Conservation (phyloP, 2,113 vertebrate species). For the Psettodes erumei region DNA sequence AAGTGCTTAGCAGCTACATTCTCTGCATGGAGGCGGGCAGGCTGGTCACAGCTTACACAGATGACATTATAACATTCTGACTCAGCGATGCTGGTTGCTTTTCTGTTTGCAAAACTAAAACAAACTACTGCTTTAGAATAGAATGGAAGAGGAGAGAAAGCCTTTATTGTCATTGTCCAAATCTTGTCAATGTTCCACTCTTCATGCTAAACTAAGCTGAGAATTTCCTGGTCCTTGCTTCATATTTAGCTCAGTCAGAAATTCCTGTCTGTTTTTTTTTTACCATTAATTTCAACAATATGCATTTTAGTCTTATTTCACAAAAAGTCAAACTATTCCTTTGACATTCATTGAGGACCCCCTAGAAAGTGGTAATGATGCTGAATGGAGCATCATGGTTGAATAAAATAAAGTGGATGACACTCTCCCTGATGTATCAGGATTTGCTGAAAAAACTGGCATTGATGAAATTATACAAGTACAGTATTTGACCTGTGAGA, state of each 20-base stretch:
- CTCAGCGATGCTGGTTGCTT: conserved; percentile 1
- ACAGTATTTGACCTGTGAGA: neutral
- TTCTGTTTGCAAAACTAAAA: conserved; percentile 34
- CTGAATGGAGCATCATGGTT: no score
- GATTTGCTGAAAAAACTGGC: neutral
- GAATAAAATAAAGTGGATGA: no score
- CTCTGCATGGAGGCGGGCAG: conserved; percentile 44
- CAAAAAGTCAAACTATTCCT: neutral
- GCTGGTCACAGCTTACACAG: conserved; percentile 40
- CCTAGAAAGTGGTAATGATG: neutral
- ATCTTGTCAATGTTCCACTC: neutral
- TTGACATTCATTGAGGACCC: neutral
- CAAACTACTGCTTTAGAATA: conserved; percentile 33
- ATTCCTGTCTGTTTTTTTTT: neutral
- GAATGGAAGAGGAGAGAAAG: no score
- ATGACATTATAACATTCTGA: conserved; percentile 43
- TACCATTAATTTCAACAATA: neutral
- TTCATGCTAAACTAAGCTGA: neutral
- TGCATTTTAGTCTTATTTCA: neutral
- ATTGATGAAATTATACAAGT: neutral
- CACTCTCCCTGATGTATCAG: neutral
- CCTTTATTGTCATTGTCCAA: no score
- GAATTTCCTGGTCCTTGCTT: neutral
- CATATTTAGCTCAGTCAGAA: neutral
- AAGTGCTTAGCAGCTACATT: conserved; percentile 31